Conservation (phyloP, 2,888 invertebrate species). For the Ctena decussata region DNA sequence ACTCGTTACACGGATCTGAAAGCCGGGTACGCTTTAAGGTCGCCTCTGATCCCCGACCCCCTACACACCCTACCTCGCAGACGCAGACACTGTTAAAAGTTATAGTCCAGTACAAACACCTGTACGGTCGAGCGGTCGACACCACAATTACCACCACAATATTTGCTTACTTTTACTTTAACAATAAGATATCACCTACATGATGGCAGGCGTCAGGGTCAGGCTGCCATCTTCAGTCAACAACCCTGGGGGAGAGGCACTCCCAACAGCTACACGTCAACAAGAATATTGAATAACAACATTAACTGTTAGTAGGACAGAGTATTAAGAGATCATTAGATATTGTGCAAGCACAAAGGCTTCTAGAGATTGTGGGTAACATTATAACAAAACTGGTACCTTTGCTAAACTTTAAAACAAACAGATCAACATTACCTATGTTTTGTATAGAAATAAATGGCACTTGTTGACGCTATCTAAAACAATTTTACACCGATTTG, state of each 20-base stretch:
- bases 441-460: background rate
- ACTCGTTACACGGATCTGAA: no score
- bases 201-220: background rate
- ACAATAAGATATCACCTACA: background rate
- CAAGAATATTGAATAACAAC: background rate
- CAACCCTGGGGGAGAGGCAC: background rate
- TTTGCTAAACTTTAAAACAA: background rate
- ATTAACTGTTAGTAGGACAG: background rate
- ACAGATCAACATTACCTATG: background rate
- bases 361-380: background rate
- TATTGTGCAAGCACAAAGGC: background rate
- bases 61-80: no score
- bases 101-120: no score
- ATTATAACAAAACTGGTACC: background rate
- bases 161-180: no score
- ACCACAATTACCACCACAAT: no score
- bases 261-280: background rate
- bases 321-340: background rate
- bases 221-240: background rate
- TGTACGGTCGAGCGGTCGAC: no score
- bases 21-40: no score
- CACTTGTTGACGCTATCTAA: background rate
- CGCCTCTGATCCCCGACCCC: no score
- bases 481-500: slow-evolving; percentile 7
- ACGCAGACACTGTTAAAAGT: no score